Percentiles rank a stretch among this genome's conserved stretches.
These are phyloP conservation scores for Lithophane leautieri DNA, from an alignment of 2,888 invertebrate species.

Conservation along the genomic window DNA sequence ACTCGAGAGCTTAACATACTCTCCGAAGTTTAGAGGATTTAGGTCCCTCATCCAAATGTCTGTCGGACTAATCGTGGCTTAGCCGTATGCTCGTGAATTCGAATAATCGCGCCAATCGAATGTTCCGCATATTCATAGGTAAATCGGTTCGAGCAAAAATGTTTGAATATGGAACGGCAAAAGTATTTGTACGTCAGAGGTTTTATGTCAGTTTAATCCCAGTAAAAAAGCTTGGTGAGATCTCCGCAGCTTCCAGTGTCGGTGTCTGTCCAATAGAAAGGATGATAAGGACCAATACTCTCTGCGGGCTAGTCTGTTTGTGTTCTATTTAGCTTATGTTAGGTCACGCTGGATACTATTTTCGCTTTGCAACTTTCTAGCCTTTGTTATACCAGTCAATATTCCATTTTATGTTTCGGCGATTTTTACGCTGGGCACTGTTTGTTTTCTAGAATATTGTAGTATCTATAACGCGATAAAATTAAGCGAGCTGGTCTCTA, in stretches of 20 bases:
- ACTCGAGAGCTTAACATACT: constrained; percentile 52
- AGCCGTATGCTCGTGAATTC: constrained; percentile 49
- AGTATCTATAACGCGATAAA: background rate
- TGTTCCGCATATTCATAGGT: constrained; percentile 61
- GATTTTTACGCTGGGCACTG: constrained; percentile 1
- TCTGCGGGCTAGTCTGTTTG: constrained; percentile 58
- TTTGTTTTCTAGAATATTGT: constrained; percentile 4
- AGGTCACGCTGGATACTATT: constrained; percentile 51
- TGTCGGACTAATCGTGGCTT: constrained; percentile 59
- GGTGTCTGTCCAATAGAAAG: constrained; percentile 61
- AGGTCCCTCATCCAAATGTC: constrained; percentile 58
- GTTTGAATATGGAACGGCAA: constrained; percentile 54
- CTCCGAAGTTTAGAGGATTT: constrained; percentile 59
- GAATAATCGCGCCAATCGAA: constrained; percentile 55
- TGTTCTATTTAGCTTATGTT: constrained; percentile 64
- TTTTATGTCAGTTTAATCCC: constrained; percentile 60
- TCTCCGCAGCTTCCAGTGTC: constrained; percentile 50
- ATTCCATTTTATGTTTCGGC: constrained; percentile 8
- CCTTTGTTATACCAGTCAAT: constrained; percentile 11
- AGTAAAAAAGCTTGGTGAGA: constrained; percentile 64
- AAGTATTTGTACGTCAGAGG: constrained; percentile 58
- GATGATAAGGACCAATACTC: constrained; percentile 66
- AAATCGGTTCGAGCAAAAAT: constrained; percentile 55
- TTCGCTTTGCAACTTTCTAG: constrained; percentile 23
- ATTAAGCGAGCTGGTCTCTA: background rate